Evolutionary conservation across 2,797 vertebrate genomes (phyloP), one percentile per base, ranked within the genome.

Genomic region (Manis crassicaudata): DNA sequence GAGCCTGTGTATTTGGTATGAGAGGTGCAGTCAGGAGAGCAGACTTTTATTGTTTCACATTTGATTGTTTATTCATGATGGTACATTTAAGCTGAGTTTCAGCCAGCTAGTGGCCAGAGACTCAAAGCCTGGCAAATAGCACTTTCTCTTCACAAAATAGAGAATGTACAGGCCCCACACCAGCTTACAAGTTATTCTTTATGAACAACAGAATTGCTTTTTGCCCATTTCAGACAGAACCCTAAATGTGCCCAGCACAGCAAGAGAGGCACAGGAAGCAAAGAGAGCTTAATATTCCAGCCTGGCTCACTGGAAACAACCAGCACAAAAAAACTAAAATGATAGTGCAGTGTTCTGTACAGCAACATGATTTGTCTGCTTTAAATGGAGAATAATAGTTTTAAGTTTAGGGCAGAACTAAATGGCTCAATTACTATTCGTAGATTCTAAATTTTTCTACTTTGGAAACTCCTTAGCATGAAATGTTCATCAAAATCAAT

Each of bases 321-420:
- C 86, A 82, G 32, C 63, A 79, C 77, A 62, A 68, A 97, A 97
- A 90, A 97, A 96, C 77, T 97, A 95, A 98, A 98, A 98, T 98
- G 98, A 98, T 98, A 98, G 98, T 98, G 93, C 97, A 95, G 88
- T 96, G 95, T 98, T 98, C 97, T 98, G 95, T 97, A 98, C 95
- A 98, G 97, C 97, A 98, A 98, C 98, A 98, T 95, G 98, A 98
- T 98, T 98, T 98, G 98, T 98, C 98, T 98, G 95, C 98, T 98
- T 98, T 98, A 98, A 98, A 98, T 98, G 97, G 98, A 98, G 98
- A 98, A 98, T 98, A 98, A 98, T 98, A 97, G 97, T 98, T 98
- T 98, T 98, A 98, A 98, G 98, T 98, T 98, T 98, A 98, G 95
- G 97, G 98, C 96, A 98, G 97, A 98, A 98, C 98, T 97, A 98